A percentile compares a stretch with the other conserved stretches of the same genome.
phyloP scores from a whole-genome alignment of 2,113 vertebrate genomes.

The Sinocyclocheilus rhinocerous region DNA sequence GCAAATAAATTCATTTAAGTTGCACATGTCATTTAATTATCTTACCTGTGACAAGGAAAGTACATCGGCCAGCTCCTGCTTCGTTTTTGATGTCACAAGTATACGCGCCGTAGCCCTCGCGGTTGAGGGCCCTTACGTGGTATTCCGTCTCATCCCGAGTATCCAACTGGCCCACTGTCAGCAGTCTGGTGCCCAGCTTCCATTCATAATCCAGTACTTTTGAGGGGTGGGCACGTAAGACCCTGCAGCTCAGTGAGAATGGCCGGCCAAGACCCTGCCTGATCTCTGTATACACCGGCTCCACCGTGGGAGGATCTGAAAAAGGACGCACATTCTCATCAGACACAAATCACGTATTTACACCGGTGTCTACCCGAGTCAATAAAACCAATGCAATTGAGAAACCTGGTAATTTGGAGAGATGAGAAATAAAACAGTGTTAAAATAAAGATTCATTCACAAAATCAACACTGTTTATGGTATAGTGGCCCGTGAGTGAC shows the following conservation, averaged over 20 bases:
- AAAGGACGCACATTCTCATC: background rate
- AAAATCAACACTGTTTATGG: background rate
- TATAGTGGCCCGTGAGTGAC: background rate
- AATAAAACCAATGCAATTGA: background rate
- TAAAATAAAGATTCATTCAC: too few relatives aligned
- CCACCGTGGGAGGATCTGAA: constrained; percentile 87
- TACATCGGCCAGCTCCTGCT: constrained; percentile 90
- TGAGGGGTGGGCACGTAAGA: constrained; percentile 87
- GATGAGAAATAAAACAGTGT: background rate
- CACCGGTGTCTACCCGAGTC: background rate
- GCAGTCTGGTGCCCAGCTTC: constrained; percentile 87
- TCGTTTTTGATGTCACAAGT: constrained; percentile 96
- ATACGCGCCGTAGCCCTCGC: constrained; percentile 91
- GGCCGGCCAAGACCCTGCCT: constrained; percentile 88
- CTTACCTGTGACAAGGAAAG: constrained; percentile 92
- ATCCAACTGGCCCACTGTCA: constrained; percentile 84
- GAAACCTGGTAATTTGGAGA: background rate
- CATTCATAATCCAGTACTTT: constrained; percentile 91
- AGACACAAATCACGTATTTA: background rate
- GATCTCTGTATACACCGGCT: constrained; percentile 86
- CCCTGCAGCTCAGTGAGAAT: constrained; percentile 87
- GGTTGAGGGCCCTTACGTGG: constrained; percentile 85
- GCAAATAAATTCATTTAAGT: background rate
- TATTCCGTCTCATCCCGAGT: constrained; percentile 85
- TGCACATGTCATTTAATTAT: background rate